Percentiles rank a stretch among this genome's conserved stretches.
phyloP scores from a whole-genome alignment of 2,797 vertebrate species.

The Mormyrops boulengeri region DNA sequence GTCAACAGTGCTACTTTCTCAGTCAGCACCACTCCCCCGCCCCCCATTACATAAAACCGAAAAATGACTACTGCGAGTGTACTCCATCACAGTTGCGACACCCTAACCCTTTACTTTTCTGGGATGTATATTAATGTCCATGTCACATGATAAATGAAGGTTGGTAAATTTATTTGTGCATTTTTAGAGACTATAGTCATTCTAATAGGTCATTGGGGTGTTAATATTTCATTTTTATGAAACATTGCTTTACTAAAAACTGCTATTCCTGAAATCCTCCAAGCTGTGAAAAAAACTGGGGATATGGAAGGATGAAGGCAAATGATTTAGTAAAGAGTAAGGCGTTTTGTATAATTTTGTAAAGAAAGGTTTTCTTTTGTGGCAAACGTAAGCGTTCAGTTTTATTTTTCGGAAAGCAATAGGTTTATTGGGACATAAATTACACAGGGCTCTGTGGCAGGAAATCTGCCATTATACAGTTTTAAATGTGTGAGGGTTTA shows the following conservation, averaged over 20 bases:
- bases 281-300: not conserved
- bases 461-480: not conserved
- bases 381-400: not conserved
- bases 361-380: not conserved
- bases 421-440: constrained; percentile 9
- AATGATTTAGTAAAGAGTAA: constrained; percentile 1
- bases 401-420: constrained; percentile 12
- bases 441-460: not conserved
- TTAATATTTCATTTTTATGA: constrained; percentile 18
- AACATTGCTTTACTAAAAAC: not conserved
- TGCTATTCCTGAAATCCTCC: not conserved
- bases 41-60: not conserved
- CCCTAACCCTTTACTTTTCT: not conserved
- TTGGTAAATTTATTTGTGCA: not conserved
- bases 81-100: not conserved
- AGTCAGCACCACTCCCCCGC: not conserved
- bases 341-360: not conserved
- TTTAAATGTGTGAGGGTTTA: not conserved
- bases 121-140: not conserved
- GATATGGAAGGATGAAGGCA: not conserved
- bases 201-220: not conserved
- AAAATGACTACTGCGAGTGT: not conserved
- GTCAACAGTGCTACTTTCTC: not conserved
- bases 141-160: not conserved
- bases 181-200: not conserved